A percentile compares a stretch with the other conserved stretches of the same genome.
These are phyloP conservation scores for Sparidentex hasta DNA, from an alignment of 2,797 vertebrate genomes.

Conservation along the genomic window DNA sequence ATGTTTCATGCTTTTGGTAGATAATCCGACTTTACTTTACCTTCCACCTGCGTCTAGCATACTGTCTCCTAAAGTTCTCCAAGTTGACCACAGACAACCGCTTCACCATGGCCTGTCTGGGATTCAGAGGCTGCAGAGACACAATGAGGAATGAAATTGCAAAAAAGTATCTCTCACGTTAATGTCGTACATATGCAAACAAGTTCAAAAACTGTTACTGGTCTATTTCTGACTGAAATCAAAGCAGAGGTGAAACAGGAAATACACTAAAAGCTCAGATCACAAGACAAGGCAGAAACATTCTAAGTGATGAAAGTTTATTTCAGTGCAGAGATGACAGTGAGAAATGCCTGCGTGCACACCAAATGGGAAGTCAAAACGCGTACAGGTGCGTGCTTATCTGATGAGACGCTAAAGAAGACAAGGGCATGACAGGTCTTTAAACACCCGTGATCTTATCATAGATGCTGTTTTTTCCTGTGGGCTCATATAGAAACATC, in stretches of 20 bases:
- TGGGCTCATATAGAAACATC: constrained; percentile 12
- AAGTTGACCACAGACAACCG: constrained; percentile 93
- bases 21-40: constrained; percentile 73
- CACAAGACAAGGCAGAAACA: too few relatives aligned
- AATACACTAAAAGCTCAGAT: neutral
- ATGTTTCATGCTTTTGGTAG: neutral
- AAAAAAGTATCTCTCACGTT: constrained; percentile 1
- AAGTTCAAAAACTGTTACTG: neutral
- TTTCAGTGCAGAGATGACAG: constrained; percentile 54
- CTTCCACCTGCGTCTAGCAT: constrained; percentile 95
- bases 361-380: neutral
- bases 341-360: constrained; percentile 31
- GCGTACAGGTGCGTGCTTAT: neutral
- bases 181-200: neutral
- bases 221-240: neutral
- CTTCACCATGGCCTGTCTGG: constrained; percentile 92
- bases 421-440: constrained; percentile 1
- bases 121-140: constrained; percentile 90
- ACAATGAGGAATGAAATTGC: constrained; percentile 52
- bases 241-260: neutral
- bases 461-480: constrained; percentile 27
- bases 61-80: constrained; percentile 95
- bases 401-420: constrained; percentile 4
- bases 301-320: constrained; percentile 54
- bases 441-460: constrained; percentile 31